Base-by-base conservation (phyloP, 2,797 vertebrate genomes). In the Lithobates pipiens region DNA sequence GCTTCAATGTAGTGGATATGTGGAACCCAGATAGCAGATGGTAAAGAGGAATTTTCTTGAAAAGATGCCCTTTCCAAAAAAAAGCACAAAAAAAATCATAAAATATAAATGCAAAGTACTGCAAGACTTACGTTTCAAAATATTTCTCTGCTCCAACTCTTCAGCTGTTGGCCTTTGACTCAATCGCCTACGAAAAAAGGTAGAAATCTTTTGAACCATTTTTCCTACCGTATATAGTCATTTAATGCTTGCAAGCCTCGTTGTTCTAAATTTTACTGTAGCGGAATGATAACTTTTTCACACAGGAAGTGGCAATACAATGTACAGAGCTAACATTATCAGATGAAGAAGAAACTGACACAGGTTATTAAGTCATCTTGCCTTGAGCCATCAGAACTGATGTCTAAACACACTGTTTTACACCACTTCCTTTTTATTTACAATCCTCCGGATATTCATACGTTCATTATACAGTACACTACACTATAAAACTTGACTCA, bases 111-210 rank as follows among this genome's bases (percentile, higher is more conserved):
- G 5, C 11, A 29, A 74, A 74, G 8, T 39, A 61, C 1, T 21
- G 76, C 88, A 72, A 23, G 72, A 97, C 97, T 99, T 92, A 99
- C 98, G 98, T 95, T 99, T 99, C 90, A 99, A 94, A 90, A 99
- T 99, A 93, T 99, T 99, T 90, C 98, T 96, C 93, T 99, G 98
- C 86, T 99, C 98, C 89, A 99, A 92, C 88, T 99, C 98, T 90
- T 99, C 98, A 1, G 97, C 98, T 1, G 98, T 99, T 0, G 98
- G 98, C 91, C 98, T 96, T 95, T 99, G 98, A 92, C 98, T 99
- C 95, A 99, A 94, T 88, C 97, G 96, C 92, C 98, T 99, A 92
- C 89, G 90, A 89, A 96, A 93, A 92, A 96, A 94, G 90, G 91
- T 91, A 89, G 93, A 91, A 91, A 95, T 90, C 92, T 94, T 95